Base-by-base conservation (phyloP, 2,888 invertebrate genomes). In the Leptopilina drosophilae region DNA sequence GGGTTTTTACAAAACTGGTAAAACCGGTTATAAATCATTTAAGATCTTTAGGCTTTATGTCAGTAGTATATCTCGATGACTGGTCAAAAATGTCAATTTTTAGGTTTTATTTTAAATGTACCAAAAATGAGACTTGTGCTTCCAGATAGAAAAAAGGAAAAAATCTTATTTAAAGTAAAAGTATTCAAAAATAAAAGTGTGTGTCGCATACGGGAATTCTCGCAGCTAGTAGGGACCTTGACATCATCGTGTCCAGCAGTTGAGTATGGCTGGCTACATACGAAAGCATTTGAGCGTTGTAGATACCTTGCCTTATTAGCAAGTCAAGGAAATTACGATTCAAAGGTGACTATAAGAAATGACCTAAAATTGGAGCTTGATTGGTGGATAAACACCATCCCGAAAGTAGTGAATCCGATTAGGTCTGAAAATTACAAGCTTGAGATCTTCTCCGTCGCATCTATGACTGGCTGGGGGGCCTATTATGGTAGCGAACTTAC, bases 261-360 rank as follows among this genome's bases (percentile, higher is more conserved):
- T 14, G 78, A 76, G 20, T 84, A 84, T 77, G 82, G 82, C 5
- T 81, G 80, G 82, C n/a, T 84, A 6, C 80, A 84, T 64, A 81
- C 81, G 4, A 84, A 84, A 78, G 26, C n/a, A 14, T 83, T 84
- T 20, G 83, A 84, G 64, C 75, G 79, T 33, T 76, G 81, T 65
- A 85, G 81, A 77, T 81, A 33, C 67, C 20, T 81, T 12, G 77
- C 65, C 7, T 77, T 77, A 20, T 12, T n/a, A n/a, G n/a, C n/a
- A n/a, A n/a, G n/a, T n/a, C n/a, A n/a, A n/a, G n/a, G n/a, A n/a
- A n/a, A n/a, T n/a, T n/a, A n/a, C n/a, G n/a, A n/a, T n/a, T n/a
- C n/a, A n/a, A n/a, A n/a, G n/a, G n/a, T n/a, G n/a, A n/a, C n/a
- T n/a, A n/a, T n/a, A n/a, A n/a, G n/a, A n/a, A n/a, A n/a, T n/a